A percentile compares a stretch with the other conserved stretches of the same genome.
Conservation (phyloP, 2,888 invertebrate species). For the Machimus atricapillus region DNA sequence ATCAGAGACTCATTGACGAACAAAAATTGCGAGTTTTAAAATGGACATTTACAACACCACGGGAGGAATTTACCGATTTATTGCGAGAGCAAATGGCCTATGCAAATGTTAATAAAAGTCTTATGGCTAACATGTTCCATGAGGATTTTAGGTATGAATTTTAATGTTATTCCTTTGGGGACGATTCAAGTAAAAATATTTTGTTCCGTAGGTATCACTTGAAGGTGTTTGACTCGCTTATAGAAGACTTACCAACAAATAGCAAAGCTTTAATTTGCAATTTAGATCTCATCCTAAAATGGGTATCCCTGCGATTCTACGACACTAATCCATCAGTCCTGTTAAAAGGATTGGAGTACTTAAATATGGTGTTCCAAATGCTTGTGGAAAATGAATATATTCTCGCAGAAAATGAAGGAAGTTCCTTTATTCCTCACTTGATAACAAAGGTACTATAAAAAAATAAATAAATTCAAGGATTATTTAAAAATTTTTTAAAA, state of each 20-base stretch:
- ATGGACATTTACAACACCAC: conserved; percentile 94
- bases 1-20: conserved; percentile 92
- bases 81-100: conserved; percentile 88
- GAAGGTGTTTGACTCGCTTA: conserved; percentile 90
- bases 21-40: conserved; percentile 90
- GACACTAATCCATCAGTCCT: conserved; percentile 98
- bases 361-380: conserved; percentile 81
- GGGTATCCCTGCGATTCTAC: conserved; percentile 95
- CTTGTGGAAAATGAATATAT: conserved; percentile 83
- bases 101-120: conserved; percentile 85
- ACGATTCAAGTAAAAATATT: neutral
- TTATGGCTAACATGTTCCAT: conserved; percentile 93
- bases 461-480: neutral
- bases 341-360: conserved; percentile 92
- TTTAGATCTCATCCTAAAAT: conserved; percentile 93
- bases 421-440: conserved; percentile 93
- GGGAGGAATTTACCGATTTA: conserved; percentile 93
- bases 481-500: neutral
- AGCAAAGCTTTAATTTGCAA: conserved; percentile 84
- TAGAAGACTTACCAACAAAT: conserved; percentile 82
- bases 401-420: conserved; percentile 89
- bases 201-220: conserved; percentile 79
- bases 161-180: neutral
- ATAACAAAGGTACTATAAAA: conserved; percentile 77
- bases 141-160: conserved; percentile 78